phyloP scores from a whole-genome alignment of 2,797 vertebrate species.

The Chiroxiphia lanceolata region DNA sequence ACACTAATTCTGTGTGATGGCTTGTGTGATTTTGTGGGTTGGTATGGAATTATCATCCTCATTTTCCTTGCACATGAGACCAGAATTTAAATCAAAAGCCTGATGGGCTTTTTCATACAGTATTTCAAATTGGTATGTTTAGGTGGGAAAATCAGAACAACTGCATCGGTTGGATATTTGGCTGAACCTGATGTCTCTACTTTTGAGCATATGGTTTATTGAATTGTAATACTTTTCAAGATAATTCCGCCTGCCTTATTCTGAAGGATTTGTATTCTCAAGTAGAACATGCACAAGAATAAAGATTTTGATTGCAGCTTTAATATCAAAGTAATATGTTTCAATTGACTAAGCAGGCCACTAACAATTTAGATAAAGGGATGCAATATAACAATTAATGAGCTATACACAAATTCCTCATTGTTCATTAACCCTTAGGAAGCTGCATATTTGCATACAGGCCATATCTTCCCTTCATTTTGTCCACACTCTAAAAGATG shows the following conservation, averaged over 20 bases:
- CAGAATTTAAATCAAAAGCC: neutral
- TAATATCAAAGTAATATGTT: constrained; percentile 76
- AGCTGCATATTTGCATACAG: neutral
- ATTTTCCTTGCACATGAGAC: neutral
- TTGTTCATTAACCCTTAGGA: constrained; percentile 71
- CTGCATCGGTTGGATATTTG: neutral
- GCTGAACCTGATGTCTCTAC: constrained; percentile 27
- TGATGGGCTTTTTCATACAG: neutral
- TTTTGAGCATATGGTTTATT: constrained; percentile 61
- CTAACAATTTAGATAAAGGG: constrained; percentile 75
- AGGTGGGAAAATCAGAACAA: neutral
- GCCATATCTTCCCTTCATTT: neutral
- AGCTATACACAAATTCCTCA: constrained; percentile 66
- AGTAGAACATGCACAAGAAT: constrained; percentile 67
- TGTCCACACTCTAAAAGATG: neutral
- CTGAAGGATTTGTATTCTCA: constrained; percentile 62
- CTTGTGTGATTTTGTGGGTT: neutral
- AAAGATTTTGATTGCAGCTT: constrained; percentile 70
- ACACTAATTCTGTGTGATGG: neutral
- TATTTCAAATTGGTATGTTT: neutral
- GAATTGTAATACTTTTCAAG: constrained; percentile 60
- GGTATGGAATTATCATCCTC: neutral
- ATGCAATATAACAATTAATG: constrained; percentile 74
- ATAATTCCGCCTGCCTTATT: constrained; percentile 53
- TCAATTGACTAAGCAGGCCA: constrained; percentile 73